A percentile compares a stretch with the other conserved stretches of the same genome.
phyloP scores from a whole-genome alignment of 2,797 vertebrate genomes.

The Leptodactylus fallax region DNA sequence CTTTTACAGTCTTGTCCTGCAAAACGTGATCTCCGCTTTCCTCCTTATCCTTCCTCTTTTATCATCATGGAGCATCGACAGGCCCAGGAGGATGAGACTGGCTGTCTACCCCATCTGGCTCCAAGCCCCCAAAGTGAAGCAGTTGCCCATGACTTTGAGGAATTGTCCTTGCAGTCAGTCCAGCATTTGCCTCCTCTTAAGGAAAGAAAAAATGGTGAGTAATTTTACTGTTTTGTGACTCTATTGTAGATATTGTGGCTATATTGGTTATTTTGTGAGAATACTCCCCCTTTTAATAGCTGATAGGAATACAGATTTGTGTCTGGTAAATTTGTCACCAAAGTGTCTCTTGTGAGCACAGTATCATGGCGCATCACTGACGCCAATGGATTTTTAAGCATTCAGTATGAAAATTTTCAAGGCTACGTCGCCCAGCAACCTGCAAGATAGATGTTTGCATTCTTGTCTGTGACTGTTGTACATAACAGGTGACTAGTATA shows the following conservation, averaged over 20 bases:
- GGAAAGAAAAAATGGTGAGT: conserved; percentile 94
- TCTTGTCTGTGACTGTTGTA: background rate
- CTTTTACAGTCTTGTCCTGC: conserved; percentile 40
- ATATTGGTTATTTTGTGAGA: background rate
- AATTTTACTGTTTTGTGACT: background rate
- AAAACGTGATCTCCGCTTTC: conserved; percentile 15
- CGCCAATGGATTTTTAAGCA: background rate
- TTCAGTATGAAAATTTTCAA: background rate
- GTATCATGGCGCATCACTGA: background rate
- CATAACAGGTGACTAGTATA: background rate
- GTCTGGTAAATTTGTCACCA: background rate
- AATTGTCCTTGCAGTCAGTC: conserved; percentile 88
- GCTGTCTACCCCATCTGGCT: conserved; percentile 79
- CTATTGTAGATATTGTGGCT: background rate
- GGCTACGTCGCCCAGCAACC: too few relatives aligned
- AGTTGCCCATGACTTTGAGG: conserved; percentile 92
- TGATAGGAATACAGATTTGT: background rate
- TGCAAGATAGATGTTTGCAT: background rate
- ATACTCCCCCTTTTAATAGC: background rate
- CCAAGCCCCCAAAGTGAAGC: conserved; percentile 98
- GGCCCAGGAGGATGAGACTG: conserved; percentile 80
- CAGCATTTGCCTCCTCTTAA: conserved; percentile 90
- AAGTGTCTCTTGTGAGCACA: background rate
- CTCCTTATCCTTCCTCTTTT: background rate
- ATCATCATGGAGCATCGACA: conserved; percentile 83